Evolutionary conservation across 30 jellyfish, hydroid and myxozoan genomes (phyloP).

Genomic region (Aurelia aurita): DNA sequence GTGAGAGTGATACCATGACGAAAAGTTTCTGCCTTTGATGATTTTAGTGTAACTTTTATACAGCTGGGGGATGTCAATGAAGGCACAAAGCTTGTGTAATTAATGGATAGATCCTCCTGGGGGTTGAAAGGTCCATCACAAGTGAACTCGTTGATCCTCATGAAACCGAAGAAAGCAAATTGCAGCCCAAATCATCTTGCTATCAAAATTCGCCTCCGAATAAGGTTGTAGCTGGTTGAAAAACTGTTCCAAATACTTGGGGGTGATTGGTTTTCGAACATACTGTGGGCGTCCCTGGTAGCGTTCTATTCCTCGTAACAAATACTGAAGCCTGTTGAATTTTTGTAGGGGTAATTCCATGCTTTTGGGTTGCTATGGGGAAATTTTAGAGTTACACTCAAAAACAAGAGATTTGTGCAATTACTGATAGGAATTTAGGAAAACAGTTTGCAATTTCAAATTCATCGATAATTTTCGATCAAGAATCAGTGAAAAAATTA

Average conservation of each 20-base stretch:
- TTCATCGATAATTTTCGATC: too few species aligned
- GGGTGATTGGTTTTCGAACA: neutral
- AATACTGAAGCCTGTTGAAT: neutral
- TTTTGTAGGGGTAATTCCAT: neutral
- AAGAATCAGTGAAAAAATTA: too few species aligned
- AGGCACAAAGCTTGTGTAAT: neutral
- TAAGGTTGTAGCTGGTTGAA: neutral
- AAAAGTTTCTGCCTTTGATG: constrained; percentile 10
- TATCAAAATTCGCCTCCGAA: neutral
- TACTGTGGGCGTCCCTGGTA: neutral
- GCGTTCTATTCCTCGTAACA: neutral
- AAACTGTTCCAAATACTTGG: neutral
- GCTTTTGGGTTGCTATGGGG: too few species aligned
- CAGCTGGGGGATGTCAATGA: neutral
- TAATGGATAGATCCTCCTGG: neutral
- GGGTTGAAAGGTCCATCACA: neutral
- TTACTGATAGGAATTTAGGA: too few species aligned
- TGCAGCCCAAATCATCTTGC: too few species aligned
- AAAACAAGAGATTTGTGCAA: too few species aligned
- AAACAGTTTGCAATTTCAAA: too few species aligned
- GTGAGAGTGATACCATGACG: constrained; percentile 10
- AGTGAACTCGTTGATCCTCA: constrained; percentile 13
- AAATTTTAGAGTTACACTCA: too few species aligned
- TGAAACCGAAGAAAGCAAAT: constrained; percentile 18
- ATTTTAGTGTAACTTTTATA: neutral